Evolutionary conservation across 2,888 invertebrate genomes (phyloP), one percentile per base, ranked within the genome.

Genomic region (Tholera decimalis): DNA sequence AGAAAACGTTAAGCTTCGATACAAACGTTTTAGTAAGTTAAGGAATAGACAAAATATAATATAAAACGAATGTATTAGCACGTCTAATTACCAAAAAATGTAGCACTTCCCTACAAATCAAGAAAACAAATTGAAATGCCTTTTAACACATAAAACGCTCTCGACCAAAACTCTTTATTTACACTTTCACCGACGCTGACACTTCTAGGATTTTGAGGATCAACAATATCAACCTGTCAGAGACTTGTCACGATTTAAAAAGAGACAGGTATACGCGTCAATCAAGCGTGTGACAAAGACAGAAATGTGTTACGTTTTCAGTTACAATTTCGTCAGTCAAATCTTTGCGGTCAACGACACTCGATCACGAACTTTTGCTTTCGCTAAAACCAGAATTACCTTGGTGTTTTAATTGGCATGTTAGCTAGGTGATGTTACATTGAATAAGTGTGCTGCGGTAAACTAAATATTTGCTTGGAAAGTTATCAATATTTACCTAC

Each of bases 101-200:
- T 70, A 61, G 11, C 71, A 66, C 65, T 64, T 33, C 33, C 50
- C 22, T 65, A 47, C 51, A 71, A 79, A 81, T 50, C 56, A 73
- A 62, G 50, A 77, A 80, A 79, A 73, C 59, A 82, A 83, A 81
- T 76, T 67, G 57, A 82, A 66, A 54, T 78, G 80, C 79, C 80
- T 77, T 73, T 85, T 82, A 83, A 80, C 80, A 87, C 85, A 89
- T 84, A 85, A 74, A 83, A 83, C 79, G 71, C 79, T 75, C 79
- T 79, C 79, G 66, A 59, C 77, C 72, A 73, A 81, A 83, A 47
- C 61, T 84, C 74, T 85, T 80, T 92, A 88, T 93, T 93, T 91
- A 91, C 91, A 93, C 94, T 94, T 94, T 94, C 94, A 83, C 93
- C 73, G 43, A 24, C 51, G 65, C 76, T 79, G 83, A 79, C 83